These are phyloP conservation scores for Gonatopus flavifemur DNA, from an alignment of 1,140 invertebrate species.

Conservation along the genomic window DNA sequence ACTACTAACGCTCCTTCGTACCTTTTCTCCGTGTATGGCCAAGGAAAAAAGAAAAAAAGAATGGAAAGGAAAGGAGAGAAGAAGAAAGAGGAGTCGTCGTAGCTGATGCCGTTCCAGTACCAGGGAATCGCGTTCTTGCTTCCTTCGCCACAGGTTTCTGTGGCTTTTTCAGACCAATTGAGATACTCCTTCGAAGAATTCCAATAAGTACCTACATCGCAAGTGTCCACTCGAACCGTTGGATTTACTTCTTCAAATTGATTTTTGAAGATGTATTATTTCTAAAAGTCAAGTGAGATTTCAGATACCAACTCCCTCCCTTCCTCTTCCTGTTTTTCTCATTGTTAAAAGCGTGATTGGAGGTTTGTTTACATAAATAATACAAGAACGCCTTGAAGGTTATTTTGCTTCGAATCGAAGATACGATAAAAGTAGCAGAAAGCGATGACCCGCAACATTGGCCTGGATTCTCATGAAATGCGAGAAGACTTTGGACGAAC, in stretches of 20 bases:
- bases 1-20: constrained; percentile 47
- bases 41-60: constrained; percentile 26
- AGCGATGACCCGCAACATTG: constrained; percentile 30
- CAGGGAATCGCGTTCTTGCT: constrained; percentile 32
- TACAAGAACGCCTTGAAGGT: no score
- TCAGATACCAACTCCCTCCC: no score
- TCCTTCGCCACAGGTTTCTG: constrained; percentile 26
- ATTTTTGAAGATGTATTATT: no score
- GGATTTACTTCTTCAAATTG: no score
- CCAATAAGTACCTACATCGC: constrained; percentile 30
- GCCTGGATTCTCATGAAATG: constrained; percentile 35
- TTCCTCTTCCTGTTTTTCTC: no score
- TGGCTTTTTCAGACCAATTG: constrained; percentile 25
- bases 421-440: no score
- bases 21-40: constrained; percentile 31
- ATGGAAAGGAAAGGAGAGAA: constrained; percentile 28
- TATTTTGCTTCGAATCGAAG: no score
- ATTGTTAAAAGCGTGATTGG: no score
- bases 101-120: constrained; percentile 14
- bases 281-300: no score
- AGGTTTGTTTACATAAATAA: no score
- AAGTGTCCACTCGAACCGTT: no score
- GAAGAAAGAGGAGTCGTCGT: constrained; percentile 16
- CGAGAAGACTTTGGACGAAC: constrained; percentile 30
- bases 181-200: constrained; percentile 29